Evolutionary conservation across 1,140 invertebrate species (phyloP), one percentile per base, ranked within the genome.

Genomic region (Heliconius hermathena): DNA sequence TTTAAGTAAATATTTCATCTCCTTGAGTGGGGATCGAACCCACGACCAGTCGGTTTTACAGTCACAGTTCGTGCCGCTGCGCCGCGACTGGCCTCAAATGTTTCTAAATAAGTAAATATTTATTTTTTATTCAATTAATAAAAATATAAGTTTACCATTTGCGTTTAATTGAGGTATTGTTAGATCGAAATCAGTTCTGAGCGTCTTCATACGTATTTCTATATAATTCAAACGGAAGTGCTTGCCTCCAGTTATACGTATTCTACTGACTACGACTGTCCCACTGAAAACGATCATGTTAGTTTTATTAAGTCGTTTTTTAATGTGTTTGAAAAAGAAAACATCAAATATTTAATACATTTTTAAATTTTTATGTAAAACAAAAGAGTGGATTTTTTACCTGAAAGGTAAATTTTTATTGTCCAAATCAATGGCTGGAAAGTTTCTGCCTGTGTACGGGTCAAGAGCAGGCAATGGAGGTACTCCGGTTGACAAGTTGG

Each of bases 111-210:
- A 46, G 1, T 16, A 16, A 16, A 46, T 46, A 46, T 46, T 16
- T 16, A 16, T 8, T 8, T 36, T 36, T 36, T 36, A 36, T 36
- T 36, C 6, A 36, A 4, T 46, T 46, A 46, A 46, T 16, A 46
- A 46, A 46, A 13, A 52, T 8, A 26, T 13, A 38, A 22, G 11
- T 73, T 71, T 75, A 81, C 80, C 80, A 52, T 78, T 71, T 20
- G 22, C 72, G 5, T 73, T 26, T 38, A 82, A n/a, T 41, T 38
- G 11, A 33, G 79, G 81, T 41, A 83, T 70, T 16, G 71, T 73
- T 26, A 84, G 38, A 60, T 71, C 72, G n/a, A 78, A 80, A 66
- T 84, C 82, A 18, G 76, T 26, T 82, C 82, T 82, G 52, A 79
- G 66, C 16, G 70, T 78, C 13, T 74, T 78, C 49, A 80, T 36